Evolutionary conservation across 2,113 vertebrate genomes (phyloP).

Genomic region (Aptenodytes patagonicus): DNA sequence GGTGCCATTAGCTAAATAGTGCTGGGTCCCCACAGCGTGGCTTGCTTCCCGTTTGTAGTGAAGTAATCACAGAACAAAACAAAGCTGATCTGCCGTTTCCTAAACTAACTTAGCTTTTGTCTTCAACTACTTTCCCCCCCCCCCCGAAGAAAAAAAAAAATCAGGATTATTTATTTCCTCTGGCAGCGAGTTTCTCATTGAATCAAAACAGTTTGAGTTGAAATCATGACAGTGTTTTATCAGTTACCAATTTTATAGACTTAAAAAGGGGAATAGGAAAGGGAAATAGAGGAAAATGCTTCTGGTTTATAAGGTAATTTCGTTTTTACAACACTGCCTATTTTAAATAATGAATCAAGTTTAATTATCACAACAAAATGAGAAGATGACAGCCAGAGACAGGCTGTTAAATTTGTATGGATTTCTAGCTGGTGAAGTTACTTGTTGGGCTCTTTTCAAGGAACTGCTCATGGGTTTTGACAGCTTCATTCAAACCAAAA

Average conservation of each 20-base stretch:
- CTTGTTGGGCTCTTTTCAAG: background rate
- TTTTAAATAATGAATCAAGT: background rate
- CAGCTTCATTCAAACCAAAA: background rate
- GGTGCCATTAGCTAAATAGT: background rate
- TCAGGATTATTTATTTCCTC: background rate
- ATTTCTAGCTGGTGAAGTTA: background rate
- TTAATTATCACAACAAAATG: background rate
- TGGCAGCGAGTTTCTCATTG: background rate
- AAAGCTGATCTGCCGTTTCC: background rate
- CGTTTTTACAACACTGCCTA: background rate
- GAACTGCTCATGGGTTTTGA: background rate
- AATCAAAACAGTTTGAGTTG: background rate
- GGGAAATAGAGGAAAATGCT: background rate
- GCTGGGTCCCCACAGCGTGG: background rate
- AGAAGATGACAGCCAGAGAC: background rate
- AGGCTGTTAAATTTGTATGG: background rate
- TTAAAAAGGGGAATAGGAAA: background rate
- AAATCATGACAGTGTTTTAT: background rate
- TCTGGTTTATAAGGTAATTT: background rate
- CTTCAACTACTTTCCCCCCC: background rate
- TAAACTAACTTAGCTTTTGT: background rate
- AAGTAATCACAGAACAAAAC: background rate
- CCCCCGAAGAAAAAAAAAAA: background rate
- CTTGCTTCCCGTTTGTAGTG: fast-evolving
- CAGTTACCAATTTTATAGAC: background rate